These are phyloP conservation scores for Helicoverpa armigera DNA, from an alignment of 1,140 invertebrate genomes.

Conservation along the genomic window DNA sequence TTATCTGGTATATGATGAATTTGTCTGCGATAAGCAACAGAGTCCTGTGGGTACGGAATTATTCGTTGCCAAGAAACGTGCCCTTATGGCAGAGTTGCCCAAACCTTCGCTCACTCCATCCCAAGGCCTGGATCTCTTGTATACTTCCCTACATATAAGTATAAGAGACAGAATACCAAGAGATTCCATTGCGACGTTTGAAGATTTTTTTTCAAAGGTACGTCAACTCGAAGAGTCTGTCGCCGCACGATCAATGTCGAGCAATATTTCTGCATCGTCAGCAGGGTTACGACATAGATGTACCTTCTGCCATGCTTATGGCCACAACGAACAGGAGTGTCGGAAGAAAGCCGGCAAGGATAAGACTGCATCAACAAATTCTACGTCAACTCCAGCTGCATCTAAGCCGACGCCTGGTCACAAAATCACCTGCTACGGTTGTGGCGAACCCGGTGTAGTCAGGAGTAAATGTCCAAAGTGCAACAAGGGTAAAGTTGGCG, in stretches of 20 bases:
- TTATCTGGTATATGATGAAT: conserved; percentile 13
- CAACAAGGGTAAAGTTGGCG: neutral
- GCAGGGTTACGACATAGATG: neutral
- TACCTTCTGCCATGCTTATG: conserved; percentile 20
- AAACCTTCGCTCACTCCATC: neutral
- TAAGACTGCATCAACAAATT: neutral
- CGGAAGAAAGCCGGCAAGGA: conserved; percentile 1
- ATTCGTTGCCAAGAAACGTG: conserved; percentile 1
- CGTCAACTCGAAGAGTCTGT: conserved; percentile 3
- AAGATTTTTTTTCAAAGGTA: conserved; percentile 2
- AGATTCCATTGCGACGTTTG: neutral
- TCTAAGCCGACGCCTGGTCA: neutral
- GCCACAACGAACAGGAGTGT: conserved; percentile 8
- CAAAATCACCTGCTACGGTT: conserved; percentile 8
- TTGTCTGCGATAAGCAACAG: neutral
- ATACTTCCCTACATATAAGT: conserved; percentile 5
- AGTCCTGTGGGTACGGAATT: neutral
- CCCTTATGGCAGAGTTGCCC: conserved; percentile 11
- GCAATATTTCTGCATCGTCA: neutral
- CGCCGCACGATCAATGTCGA: neutral
- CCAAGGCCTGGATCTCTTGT: conserved; percentile 11
- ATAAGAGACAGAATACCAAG: conserved; percentile 16
- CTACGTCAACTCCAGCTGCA: neutral
- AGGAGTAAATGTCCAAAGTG: conserved; percentile 12
- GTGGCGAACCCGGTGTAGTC: conserved; percentile 9